These are phyloP conservation scores for Montipora capitata DNA, from an alignment of 92 coral and sea anemone genomes.

Conservation along the genomic window DNA sequence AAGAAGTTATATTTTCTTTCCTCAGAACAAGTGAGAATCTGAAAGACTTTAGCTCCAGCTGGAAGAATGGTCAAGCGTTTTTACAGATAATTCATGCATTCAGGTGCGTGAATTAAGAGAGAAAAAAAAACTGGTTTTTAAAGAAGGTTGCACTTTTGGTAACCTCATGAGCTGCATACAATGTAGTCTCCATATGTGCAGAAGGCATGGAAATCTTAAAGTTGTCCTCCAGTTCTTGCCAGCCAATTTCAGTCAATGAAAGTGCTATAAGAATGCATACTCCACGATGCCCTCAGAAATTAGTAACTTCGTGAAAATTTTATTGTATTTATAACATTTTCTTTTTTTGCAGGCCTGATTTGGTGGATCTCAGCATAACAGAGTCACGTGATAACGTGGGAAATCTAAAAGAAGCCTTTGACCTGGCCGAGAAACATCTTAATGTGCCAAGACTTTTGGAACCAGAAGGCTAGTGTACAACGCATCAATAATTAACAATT, in stretches of 20 bases:
- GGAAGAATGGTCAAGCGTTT: constrained; percentile 92
- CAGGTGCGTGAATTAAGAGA: constrained; percentile 54
- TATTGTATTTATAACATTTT: neutral
- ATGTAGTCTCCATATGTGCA: too few relatives aligned
- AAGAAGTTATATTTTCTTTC: neutral
- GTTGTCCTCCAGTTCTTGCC: too few relatives aligned
- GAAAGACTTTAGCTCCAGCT: constrained; percentile 84
- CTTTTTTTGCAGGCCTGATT: constrained; percentile 76
- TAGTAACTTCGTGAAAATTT: too few relatives aligned
- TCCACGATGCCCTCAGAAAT: too few relatives aligned
- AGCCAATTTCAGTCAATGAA: too few relatives aligned
- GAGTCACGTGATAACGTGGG: constrained; percentile 73
- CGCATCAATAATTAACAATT: too few relatives aligned
- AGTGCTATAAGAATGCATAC: too few relatives aligned
- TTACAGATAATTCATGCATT: constrained; percentile 81
- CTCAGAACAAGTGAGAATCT: constrained; percentile 73
- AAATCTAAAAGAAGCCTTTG: constrained; percentile 84
- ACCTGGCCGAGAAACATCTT: constrained; percentile 79
- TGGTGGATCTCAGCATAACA: constrained; percentile 66
- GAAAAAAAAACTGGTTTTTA: neutral
- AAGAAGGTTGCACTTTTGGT: neutral
- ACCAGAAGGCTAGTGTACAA: constrained; percentile 73
- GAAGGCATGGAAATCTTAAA: too few relatives aligned
- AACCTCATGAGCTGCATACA: neutral
- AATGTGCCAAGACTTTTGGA: constrained; percentile 88